These are phyloP conservation scores for Atethmia centrago DNA, from an alignment of 2,888 invertebrate genomes.

Conservation along the genomic window DNA sequence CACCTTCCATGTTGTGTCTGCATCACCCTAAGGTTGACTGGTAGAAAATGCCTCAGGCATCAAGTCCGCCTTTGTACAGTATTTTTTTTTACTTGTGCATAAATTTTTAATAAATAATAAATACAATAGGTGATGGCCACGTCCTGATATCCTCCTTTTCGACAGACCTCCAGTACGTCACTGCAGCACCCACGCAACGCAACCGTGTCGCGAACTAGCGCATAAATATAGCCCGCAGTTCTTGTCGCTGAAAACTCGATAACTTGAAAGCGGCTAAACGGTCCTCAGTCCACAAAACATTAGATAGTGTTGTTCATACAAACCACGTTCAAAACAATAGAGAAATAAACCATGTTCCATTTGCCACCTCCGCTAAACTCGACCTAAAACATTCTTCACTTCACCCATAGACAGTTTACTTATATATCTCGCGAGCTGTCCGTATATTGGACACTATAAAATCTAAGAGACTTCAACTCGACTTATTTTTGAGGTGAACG, in stretches of 20 bases:
- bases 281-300: slow-evolving; percentile 67
- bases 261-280: slow-evolving; percentile 75
- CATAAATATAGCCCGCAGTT: slow-evolving; percentile 77
- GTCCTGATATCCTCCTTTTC: slow-evolving; percentile 67
- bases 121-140: no score
- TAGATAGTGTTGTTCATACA: slow-evolving; percentile 72
- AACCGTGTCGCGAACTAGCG: slow-evolving; percentile 70
- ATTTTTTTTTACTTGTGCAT: no score
- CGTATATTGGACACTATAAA: slow-evolving; percentile 69
- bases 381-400: slow-evolving; percentile 72
- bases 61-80: no score
- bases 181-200: slow-evolving; percentile 74
- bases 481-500: slow-evolving; percentile 68
- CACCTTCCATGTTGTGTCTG: no score
- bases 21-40: no score
- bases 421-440: slow-evolving; percentile 69
- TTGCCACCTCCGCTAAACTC: slow-evolving; percentile 79
- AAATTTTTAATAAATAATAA: no score
- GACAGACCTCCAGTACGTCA: slow-evolving; percentile 67
- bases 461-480: slow-evolving; percentile 46
- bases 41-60: no score
- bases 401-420: slow-evolving; percentile 68
- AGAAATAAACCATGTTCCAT: slow-evolving; percentile 84
- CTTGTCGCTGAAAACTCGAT: slow-evolving; percentile 78
- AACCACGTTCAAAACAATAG: slow-evolving; percentile 84